Base-by-base conservation (phyloP, 1,140 invertebrate genomes). In the Pomacea maculata region DNA sequence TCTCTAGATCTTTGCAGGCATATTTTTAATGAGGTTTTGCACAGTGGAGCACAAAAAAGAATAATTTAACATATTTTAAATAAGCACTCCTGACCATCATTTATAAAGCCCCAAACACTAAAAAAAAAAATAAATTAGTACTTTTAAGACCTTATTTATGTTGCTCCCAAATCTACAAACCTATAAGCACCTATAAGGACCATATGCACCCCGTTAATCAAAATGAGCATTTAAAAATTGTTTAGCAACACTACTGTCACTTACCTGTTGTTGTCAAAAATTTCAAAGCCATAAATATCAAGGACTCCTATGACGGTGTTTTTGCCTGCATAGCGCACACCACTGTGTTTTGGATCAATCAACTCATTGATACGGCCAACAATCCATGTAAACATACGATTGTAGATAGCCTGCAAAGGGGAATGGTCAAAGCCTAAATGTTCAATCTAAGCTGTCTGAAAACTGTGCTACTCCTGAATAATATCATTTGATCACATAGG, bases 251-350 rank as follows among this genome's bases (percentile, higher is more conserved):
- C 19, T 21, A n/a, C 15, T 61, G 57, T 61, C 57, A 61, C 57
- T 61, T 83, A 92, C 90, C 92, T 97, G 90, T 99, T 98, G 12
- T 94, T 94, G 80, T 98, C 96, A 91, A 99, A 98, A 82, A 99
- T 97, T 93, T 99, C 97, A 92, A 99, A 99, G 21, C 98, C 98
- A 90, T 99, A 99, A 88, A 99, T 99, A 88, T 99, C 97, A 52
- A 99, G 92, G 6, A 99, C 97, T 29, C 97, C 97, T 85, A 99
- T 99, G 2, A 98, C 94, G 1, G 96, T 96, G 88, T 95, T 95
- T 86, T 94, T 94, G 82, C 94, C 94, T 80, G 90, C 87, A 76
- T 87, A 87, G 34, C 81, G 71, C 12, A 87, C n/a, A 91, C 92
- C 87, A 93, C 94, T 74, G 89, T 84, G 82, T 78, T 90, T 89